These are phyloP conservation scores for Danaus melanippus DNA, from an alignment of 1,140 invertebrate species.

Conservation along the genomic window DNA sequence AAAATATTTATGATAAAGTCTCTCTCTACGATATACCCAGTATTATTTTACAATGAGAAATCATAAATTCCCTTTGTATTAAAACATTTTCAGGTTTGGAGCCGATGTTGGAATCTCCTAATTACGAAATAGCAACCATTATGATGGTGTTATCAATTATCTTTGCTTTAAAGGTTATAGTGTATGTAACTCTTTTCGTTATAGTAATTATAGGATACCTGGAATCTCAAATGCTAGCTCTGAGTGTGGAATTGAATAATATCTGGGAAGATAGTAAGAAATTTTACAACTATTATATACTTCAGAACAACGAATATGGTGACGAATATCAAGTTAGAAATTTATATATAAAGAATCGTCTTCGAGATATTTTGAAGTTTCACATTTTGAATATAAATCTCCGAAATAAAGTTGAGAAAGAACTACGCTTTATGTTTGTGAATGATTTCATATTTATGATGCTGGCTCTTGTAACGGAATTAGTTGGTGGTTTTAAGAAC, in stretches of 20 bases:
- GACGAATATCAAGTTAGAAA: neutral
- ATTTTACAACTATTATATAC: conserved; percentile 9
- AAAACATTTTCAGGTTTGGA: conserved; percentile 10
- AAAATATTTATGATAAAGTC: too few relatives aligned
- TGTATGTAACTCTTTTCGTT: conserved; percentile 30
- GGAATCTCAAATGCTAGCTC: conserved; percentile 37
- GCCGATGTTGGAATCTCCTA: conserved; percentile 21
- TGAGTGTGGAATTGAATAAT: conserved; percentile 32
- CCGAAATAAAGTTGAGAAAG: too few relatives aligned
- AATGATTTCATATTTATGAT: too few relatives aligned
- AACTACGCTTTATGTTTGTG: too few relatives aligned
- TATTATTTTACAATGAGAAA: too few relatives aligned
- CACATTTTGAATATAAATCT: conserved; percentile 32
- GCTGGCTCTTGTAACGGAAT: conserved; percentile 30
- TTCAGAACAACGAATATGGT: neutral
- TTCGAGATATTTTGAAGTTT: too few relatives aligned
- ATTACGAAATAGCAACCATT: conserved; percentile 35
- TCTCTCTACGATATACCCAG: too few relatives aligned
- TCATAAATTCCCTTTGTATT: too few relatives aligned
- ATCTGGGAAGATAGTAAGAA: too few relatives aligned
- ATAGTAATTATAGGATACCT: conserved; percentile 38
- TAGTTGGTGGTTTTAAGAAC: conserved; percentile 45
- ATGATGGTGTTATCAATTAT: conserved; percentile 17
- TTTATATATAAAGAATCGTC: conserved; percentile 18
- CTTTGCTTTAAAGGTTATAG: conserved; percentile 22